Conservation (phyloP, 2,888 invertebrate genomes). For the Drosophila nigritarsus region DNA sequence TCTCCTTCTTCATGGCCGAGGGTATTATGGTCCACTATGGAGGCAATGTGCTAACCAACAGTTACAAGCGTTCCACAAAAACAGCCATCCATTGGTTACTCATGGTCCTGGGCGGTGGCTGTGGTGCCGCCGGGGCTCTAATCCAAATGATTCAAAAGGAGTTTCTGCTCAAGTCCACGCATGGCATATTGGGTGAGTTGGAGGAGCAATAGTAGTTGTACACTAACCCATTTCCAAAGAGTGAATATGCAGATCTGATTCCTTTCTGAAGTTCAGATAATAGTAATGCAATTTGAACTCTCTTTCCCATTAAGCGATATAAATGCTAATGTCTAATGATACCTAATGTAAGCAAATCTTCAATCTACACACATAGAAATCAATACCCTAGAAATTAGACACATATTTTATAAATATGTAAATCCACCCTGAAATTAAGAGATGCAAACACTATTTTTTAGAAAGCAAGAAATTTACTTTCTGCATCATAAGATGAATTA, state of each 20-base stretch:
- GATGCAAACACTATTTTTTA: not conserved
- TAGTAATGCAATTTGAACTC: too few relatives aligned
- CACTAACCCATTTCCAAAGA: too few relatives aligned
- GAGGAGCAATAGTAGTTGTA: not conserved
- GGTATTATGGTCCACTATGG: conserved; percentile 82
- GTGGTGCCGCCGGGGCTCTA: conserved; percentile 79
- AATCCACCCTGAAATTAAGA: not conserved
- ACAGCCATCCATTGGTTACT: conserved; percentile 84
- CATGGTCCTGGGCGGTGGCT: conserved; percentile 77
- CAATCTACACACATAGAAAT: not conserved
- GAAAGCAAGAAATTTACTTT: not conserved
- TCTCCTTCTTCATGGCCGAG: conserved; percentile 83
- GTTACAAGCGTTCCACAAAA: conserved; percentile 77
- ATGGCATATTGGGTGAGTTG: conserved; percentile 79
- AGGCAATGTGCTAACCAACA: conserved; percentile 75
- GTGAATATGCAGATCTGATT: too few relatives aligned
- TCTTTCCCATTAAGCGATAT: not conserved
- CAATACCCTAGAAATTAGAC: not conserved
- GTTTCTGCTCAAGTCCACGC: conserved; percentile 69
- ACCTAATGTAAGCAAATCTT: not conserved
- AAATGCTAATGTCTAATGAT: not conserved
- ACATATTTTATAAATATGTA: not conserved
- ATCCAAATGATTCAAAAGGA: conserved; percentile 80
- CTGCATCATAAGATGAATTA: not conserved
- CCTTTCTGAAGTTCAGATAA: not conserved